A percentile compares a stretch with the other conserved stretches of the same genome.
phyloP scores from a whole-genome alignment of 2,113 vertebrate genomes.

The Clarias macrocephalus region DNA sequence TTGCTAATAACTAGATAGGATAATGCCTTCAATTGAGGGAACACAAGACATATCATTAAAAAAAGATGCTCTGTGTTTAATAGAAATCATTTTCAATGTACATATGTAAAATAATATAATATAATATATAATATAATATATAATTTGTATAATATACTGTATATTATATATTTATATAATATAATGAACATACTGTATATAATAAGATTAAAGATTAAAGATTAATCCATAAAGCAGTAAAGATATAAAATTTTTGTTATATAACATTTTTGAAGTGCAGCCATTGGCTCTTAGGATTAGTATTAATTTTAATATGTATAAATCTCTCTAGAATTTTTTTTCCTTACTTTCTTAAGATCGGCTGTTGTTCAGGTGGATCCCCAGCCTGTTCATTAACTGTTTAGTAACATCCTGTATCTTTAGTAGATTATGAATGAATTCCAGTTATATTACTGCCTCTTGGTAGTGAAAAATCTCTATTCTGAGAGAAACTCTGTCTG shows the following conservation, averaged over 20 bases:
- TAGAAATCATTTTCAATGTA: background rate
- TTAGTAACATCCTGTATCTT: background rate
- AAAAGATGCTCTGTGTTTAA: background rate
- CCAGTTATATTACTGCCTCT: too few species aligned
- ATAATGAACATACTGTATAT: too few species aligned
- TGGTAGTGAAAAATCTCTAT: background rate
- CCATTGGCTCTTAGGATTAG: background rate
- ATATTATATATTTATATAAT: too few species aligned
- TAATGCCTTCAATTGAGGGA: background rate
- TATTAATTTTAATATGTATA: background rate
- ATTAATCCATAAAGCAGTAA: background rate
- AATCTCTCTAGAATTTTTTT: background rate
- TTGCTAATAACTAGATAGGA: background rate
- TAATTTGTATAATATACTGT: too few species aligned
- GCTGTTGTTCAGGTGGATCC: background rate
- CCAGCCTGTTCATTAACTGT: background rate
- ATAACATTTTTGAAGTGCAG: background rate
- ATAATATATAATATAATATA: too few species aligned
- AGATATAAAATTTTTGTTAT: background rate
- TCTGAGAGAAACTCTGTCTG: too few species aligned
- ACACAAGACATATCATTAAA: background rate
- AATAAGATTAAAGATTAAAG: too few species aligned
- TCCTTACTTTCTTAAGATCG: background rate
- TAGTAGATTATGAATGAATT: background rate
- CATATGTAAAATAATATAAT: too few species aligned